A percentile compares a stretch with the other conserved stretches of the same genome.
Conservation (phyloP, 2,888 invertebrate species). For the Drosophila neonasuta region DNA sequence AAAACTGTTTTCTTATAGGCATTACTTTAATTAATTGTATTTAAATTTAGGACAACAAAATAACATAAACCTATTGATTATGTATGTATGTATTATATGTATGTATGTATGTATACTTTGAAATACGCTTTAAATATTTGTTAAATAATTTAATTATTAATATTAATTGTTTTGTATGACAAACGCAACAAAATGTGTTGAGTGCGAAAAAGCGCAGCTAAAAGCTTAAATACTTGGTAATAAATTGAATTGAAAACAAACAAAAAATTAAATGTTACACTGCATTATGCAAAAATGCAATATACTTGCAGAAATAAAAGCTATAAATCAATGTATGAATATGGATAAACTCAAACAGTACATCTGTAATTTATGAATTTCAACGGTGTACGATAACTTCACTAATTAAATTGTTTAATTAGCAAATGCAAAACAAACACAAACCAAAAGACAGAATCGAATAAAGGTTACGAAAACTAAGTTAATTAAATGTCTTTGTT, state of each 20-base stretch:
- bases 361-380: constrained; percentile 46
- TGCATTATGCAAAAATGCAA: constrained; percentile 39
- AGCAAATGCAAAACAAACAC: constrained; percentile 50
- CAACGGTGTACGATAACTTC: constrained; percentile 60
- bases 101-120: constrained; percentile 67
- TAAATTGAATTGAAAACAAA: constrained; percentile 18
- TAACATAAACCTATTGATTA: constrained; percentile 17
- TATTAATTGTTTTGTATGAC: constrained; percentile 53
- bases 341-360: constrained; percentile 21
- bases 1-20: constrained; percentile 51
- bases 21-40: constrained; percentile 58
- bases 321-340: constrained; percentile 49
- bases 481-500: constrained; percentile 4
- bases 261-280: constrained; percentile 41
- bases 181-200: constrained; percentile 51
- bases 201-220: constrained; percentile 54
- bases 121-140: constrained; percentile 66
- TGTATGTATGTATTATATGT: constrained; percentile 44
- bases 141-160: constrained; percentile 58
- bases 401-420: constrained; percentile 67
- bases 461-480: constrained; percentile 50
- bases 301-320: constrained; percentile 28
- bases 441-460: constrained; percentile 50
- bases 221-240: constrained; percentile 56
- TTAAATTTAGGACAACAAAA: constrained; percentile 46